A percentile compares a stretch with the other conserved stretches of the same genome.
phyloP scores from a whole-genome alignment of 2,797 vertebrate genomes.

The Neoniphon sammara region DNA sequence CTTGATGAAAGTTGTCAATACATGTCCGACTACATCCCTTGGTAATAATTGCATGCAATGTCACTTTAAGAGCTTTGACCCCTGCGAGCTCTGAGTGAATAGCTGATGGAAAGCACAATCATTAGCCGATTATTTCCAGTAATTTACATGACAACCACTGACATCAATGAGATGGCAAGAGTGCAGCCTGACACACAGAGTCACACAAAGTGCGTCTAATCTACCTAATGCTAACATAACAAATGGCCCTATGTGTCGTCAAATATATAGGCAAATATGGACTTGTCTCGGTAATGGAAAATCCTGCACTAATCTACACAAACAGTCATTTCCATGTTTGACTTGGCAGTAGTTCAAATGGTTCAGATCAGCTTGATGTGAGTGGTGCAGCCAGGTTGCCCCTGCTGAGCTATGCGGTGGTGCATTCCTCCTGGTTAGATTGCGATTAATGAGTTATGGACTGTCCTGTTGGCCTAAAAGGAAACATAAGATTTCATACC shows the following conservation, averaged over 20 bases:
- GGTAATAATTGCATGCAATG: constrained; percentile 21
- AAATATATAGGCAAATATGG: constrained; percentile 30
- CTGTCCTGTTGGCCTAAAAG: constrained; percentile 28
- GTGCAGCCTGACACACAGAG: constrained; percentile 2
- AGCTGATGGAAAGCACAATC: constrained; percentile 21
- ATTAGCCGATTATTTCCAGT: constrained; percentile 35
- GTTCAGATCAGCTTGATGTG: constrained; percentile 12
- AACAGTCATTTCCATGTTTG: constrained; percentile 39
- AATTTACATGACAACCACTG: constrained; percentile 43
- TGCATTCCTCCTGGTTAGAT: constrained; percentile 60
- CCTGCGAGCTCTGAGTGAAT: background rate
- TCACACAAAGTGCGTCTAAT: constrained; percentile 13
- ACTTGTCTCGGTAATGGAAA: constrained; percentile 28
- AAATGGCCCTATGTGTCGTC: background rate
- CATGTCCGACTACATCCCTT: background rate
- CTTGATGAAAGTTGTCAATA: background rate
- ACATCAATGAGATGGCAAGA: constrained; percentile 18
- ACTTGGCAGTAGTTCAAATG: constrained; percentile 30
- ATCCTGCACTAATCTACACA: constrained; percentile 6
- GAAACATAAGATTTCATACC: constrained; percentile 69
- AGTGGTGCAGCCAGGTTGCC: constrained; percentile 13
- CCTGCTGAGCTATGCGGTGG: constrained; percentile 32
- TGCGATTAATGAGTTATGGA: constrained; percentile 74
- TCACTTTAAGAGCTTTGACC: constrained; percentile 2
- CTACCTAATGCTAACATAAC: constrained; percentile 6